A percentile compares a stretch with the other conserved stretches of the same genome.
Conservation (phyloP, 2,113 vertebrate genomes). For the Rhea americana region DNA sequence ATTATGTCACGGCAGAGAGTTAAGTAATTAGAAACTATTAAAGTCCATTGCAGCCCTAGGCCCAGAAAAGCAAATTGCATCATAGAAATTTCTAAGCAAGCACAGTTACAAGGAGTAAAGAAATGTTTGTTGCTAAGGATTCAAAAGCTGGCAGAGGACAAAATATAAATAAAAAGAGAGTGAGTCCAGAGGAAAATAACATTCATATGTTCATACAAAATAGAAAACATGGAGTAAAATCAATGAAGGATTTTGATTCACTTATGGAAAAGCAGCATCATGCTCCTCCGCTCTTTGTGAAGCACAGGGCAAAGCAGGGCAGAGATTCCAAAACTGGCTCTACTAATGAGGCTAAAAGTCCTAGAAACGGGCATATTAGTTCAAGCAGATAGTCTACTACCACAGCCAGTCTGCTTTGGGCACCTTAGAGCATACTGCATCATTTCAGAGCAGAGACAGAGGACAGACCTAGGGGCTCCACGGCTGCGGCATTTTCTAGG, state of each 20-base stretch:
- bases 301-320: not conserved
- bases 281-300: not conserved
- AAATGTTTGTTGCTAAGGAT: not conserved
- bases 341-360: not conserved
- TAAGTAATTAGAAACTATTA: slow-evolving; percentile 54
- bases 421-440: not conserved
- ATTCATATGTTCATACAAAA: not conserved
- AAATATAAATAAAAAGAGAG: not conserved
- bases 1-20: slow-evolving; percentile 51
- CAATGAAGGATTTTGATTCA: not conserved
- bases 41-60: not conserved
- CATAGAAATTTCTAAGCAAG: not conserved
- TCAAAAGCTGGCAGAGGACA: not conserved
- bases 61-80: not conserved
- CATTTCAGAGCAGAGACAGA: not conserved
- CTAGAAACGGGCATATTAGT: not conserved
- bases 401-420: not conserved
- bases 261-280: not conserved
- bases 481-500: not conserved
- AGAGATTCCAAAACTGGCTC: not conserved
- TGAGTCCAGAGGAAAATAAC: not conserved
- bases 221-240: not conserved
- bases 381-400: not conserved
- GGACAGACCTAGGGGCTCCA: rapidly evolving
- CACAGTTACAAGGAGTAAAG: not conserved